A percentile compares a stretch with the other conserved stretches of the same genome.
These are phyloP conservation scores for Paedocypris micromegethes DNA, from an alignment of 2,797 vertebrate genomes.

Conservation along the genomic window DNA sequence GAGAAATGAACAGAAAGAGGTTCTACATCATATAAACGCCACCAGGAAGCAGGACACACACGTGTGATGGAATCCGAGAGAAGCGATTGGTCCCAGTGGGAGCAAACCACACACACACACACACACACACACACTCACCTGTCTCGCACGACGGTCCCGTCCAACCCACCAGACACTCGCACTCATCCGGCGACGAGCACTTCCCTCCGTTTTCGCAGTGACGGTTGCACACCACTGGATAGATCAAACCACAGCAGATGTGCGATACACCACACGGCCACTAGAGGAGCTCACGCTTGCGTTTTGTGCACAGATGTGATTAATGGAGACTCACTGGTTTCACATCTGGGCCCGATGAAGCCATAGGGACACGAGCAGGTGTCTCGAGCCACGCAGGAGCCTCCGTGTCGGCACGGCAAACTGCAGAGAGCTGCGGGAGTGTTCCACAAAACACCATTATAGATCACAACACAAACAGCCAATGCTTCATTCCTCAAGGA, in stretches of 20 bases:
- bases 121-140: constrained; percentile 56
- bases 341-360: constrained; percentile 73
- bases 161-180: constrained; percentile 69
- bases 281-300: neutral
- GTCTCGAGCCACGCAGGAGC: constrained; percentile 69
- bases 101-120: constrained; percentile 11
- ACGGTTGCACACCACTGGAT: constrained; percentile 72
- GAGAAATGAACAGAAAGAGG: constrained; percentile 23
- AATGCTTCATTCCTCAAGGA: neutral
- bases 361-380: constrained; percentile 77
- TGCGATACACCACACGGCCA: neutral
- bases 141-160: constrained; percentile 72
- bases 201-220: constrained; percentile 76
- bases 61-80: constrained; percentile 10
- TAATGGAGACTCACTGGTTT: constrained; percentile 63
- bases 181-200: constrained; percentile 71
- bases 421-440: constrained; percentile 61
- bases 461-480: constrained; percentile 9
- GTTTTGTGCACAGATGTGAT: constrained; percentile 3
- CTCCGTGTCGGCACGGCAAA: constrained; percentile 66
- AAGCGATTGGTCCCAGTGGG: constrained; percentile 37
- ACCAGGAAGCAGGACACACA: constrained; percentile 29
- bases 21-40: constrained; percentile 35
- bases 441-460: constrained; percentile 16
- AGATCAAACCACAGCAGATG: constrained; percentile 25